Conservation (phyloP, 2,113 vertebrate species). For the Rhizomys pruinosus region DNA sequence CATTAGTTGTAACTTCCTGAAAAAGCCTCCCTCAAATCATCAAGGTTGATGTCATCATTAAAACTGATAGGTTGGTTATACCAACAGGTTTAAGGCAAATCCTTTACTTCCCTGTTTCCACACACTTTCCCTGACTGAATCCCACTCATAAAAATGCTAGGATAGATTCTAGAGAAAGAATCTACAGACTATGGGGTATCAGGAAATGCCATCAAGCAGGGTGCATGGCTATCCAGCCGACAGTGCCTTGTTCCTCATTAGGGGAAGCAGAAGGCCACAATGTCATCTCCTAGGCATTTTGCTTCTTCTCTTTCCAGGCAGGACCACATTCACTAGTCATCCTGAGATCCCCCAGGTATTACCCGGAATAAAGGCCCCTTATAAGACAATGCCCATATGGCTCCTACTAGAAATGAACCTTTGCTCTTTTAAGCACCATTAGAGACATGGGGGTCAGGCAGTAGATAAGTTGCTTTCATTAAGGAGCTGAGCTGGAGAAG, state of each 20-base stretch:
- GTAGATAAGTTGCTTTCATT: neutral
- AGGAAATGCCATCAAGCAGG: accelerated
- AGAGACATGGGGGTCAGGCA: neutral
- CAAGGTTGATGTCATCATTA: neutral
- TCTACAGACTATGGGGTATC: accelerated
- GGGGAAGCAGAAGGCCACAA: neutral
- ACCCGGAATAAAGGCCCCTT: neutral
- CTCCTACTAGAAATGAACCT: neutral
- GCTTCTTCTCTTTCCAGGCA: neutral
- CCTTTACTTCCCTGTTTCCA: neutral
- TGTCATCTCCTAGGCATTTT: neutral
- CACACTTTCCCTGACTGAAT: neutral
- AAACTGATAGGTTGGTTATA: neutral
- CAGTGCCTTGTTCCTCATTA: no score
- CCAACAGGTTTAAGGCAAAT: neutral
- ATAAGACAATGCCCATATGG: accelerated
- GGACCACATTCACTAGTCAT: neutral
- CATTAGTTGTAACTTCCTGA: neutral
- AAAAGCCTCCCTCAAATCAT: neutral
- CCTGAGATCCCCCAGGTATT: neutral
- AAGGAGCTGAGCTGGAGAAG: neutral
- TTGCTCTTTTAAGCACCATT: neutral
- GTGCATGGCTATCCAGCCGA: accelerated
- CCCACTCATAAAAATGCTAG: neutral
- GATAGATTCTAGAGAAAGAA: neutral